Conservation (phyloP, 2,113 vertebrate genomes). For the Egretta garzetta region DNA sequence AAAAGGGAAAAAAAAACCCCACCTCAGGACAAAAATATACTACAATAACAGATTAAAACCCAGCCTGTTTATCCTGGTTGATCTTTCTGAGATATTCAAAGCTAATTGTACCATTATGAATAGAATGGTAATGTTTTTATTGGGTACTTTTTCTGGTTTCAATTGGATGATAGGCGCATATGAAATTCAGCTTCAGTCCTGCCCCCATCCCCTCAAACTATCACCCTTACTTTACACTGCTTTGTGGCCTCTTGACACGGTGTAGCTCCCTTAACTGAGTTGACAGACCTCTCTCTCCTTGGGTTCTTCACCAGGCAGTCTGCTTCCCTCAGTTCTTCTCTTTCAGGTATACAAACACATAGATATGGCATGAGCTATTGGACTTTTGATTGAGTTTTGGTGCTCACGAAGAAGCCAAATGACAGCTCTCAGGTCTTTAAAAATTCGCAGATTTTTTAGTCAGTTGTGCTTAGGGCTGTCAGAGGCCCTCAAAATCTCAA, state of each 20-base stretch:
- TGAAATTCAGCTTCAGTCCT: neutral
- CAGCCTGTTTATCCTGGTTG: neutral
- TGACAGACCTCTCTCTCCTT: neutral
- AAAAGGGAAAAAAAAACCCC: neutral
- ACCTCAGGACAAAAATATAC: neutral
- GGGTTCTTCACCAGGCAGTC: neutral
- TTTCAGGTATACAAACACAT: neutral
- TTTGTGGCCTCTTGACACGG: neutral
- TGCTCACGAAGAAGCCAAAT: neutral
- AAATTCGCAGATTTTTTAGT: neutral
- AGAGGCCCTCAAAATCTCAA: neutral
- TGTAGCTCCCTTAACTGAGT: neutral
- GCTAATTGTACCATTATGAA: neutral
- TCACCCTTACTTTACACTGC: neutral
- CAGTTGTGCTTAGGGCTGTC: neutral
- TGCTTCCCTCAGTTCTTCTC: neutral
- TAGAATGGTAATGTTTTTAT: neutral
- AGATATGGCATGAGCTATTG: neutral
- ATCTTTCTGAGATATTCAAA: neutral
- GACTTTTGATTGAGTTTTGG: neutral
- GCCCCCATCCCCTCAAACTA: accelerated
- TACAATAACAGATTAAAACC: neutral
- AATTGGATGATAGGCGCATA: neutral
- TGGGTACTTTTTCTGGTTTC: neutral
- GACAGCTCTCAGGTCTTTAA: neutral